Evolutionary conservation across 2,797 vertebrate genomes (phyloP).

Genomic region (Halcyon chelicuti): DNA sequence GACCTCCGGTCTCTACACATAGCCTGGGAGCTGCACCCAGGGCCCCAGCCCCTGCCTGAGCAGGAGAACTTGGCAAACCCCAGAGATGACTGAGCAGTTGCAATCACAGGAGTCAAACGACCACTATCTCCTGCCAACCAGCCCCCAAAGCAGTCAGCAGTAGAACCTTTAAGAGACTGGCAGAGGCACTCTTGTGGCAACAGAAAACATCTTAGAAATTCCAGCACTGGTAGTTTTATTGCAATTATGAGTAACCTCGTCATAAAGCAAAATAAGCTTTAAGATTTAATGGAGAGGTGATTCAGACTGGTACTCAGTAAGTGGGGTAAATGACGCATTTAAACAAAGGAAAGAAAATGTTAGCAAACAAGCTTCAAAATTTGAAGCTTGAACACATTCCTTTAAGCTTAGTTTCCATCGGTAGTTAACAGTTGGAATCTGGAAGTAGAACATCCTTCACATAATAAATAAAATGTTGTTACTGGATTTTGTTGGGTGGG

Average conservation of each 20-base stretch:
- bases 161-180: neutral
- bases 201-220: neutral
- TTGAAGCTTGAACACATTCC: neutral
- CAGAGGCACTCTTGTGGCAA: neutral
- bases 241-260: neutral
- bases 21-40: neutral
- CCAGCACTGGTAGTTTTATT: neutral
- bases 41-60: neutral
- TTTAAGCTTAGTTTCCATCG: neutral
- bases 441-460: neutral
- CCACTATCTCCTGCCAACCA: neutral
- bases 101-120: neutral
- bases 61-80: neutral
- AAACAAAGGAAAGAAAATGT: neutral
- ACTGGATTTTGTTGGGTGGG: neutral
- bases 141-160: neutral
- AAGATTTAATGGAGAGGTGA: neutral
- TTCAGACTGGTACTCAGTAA: neutral
- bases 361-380: neutral
- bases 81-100: neutral
- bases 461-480: neutral
- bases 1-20: neutral
- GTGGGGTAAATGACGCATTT: rapidly evolving
- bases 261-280: neutral
- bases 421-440: neutral